Percentiles rank a stretch among this genome's conserved stretches.
Conservation (phyloP, 2,797 vertebrate genomes). For the Pteronotus mesoamericanus region DNA sequence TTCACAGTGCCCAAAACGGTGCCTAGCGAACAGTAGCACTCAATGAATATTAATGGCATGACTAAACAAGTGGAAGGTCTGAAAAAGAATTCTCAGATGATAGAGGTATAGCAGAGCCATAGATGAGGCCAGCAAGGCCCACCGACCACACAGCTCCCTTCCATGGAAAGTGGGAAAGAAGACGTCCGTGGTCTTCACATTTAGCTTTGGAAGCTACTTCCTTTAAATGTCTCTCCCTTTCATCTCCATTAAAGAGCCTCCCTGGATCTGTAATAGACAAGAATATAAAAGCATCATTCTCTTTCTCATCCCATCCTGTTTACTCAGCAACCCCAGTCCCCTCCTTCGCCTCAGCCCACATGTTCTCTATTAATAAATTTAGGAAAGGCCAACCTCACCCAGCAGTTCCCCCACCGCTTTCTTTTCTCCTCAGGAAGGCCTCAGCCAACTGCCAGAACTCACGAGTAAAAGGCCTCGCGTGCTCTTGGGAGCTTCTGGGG, state of each 20-base stretch:
- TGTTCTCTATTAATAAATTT: conserved; percentile 61
- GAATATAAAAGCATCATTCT: conserved; percentile 67
- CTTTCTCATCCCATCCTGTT: conserved; percentile 66
- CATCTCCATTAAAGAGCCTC: conserved; percentile 48
- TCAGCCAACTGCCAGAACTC: conserved; percentile 26
- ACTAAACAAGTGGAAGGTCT: background rate
- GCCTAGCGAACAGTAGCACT: background rate
- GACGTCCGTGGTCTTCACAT: background rate
- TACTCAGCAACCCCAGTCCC: conserved; percentile 45
- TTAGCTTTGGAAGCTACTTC: conserved; percentile 20
- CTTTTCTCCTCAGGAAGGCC: conserved; percentile 10
- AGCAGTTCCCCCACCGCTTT: background rate
- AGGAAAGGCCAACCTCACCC: conserved; percentile 58
- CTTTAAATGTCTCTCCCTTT: conserved; percentile 53
- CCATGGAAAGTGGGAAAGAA: background rate
- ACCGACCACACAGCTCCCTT: background rate
- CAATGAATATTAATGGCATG: background rate
- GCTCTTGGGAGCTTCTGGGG: background rate
- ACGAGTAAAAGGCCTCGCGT: background rate
- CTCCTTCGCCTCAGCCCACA: conserved; percentile 50
- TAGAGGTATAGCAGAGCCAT: background rate
- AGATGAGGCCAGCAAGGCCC: background rate
- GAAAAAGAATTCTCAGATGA: background rate
- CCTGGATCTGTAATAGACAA: conserved; percentile 51
- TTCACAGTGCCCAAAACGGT: background rate